Base-by-base conservation (phyloP, 2,888 invertebrate genomes). In the Yponomeuta evonymella region DNA sequence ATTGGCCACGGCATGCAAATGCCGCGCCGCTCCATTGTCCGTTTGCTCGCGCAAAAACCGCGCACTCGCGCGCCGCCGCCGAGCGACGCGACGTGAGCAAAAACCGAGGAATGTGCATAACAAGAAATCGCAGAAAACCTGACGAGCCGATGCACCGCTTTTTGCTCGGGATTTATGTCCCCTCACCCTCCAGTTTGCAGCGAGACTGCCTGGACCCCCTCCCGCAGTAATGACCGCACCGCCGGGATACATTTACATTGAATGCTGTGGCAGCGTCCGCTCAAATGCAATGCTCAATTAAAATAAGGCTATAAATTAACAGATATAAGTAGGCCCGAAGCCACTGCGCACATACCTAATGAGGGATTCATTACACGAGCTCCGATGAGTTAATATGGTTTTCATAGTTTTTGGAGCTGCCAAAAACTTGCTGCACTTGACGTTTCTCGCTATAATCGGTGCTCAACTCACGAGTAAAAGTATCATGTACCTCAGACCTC, bases 261-360 rank as follows among this genome's bases (percentile, higher is more conserved):
- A 90, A 90, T 90, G 90, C 85, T 75, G 79, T 77, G 77, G 72
- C 72, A 74, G 75, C 75, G 72, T 74, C 75, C 78, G 76, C 77
- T 81, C 80, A 76, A 84, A 77, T 79, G 77, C 80, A 84, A 77
- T 79, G 76, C 80, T 80, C 87, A 89, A 89, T 90, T 90, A 90
- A 90, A 90, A 89, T 88, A 84, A 83, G 81, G 79, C 83, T 81
- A 85, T 88, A 88, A 88, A 89, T 90, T 88, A 89, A 81, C 86
- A 80, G 83, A 81, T 78, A 68, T 68, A 30, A 68, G 51, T 29
- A 67, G 51, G 43, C 51, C 51, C 12, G 33, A 29, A 11, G 65
- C 68, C 12, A n/a, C 23, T 51, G 15, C 58, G 68, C 23, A 23
- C 68, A 23, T 51, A 67, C 43, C 15, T 64, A 64, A 64, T 64